Conservation (phyloP, 92 coral and sea anemone species). For the Phenganax marumi region DNA sequence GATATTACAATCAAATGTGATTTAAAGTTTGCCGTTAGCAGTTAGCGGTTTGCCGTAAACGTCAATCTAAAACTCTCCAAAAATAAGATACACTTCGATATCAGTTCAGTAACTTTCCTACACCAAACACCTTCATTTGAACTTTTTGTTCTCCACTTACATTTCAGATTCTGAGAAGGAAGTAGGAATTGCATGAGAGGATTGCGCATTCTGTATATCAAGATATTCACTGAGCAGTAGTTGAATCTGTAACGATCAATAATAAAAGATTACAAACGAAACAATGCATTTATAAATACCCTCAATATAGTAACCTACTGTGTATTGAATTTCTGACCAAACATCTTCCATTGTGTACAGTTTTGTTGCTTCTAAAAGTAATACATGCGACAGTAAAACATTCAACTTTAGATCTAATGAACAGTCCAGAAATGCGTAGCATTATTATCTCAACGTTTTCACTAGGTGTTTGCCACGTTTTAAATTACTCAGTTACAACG, state of each 20-base stretch:
- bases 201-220: constrained; percentile 83
- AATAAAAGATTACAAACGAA: neutral
- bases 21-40: too few species aligned
- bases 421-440: neutral
- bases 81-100: neutral
- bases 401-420: too few species aligned
- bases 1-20: too few species aligned
- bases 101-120: neutral
- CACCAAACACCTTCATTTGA: neutral
- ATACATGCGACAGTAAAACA: neutral
- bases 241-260: constrained; percentile 67
- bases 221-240: constrained; percentile 83
- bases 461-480: neutral
- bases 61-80: too few species aligned
- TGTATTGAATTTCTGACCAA: constrained; percentile 98
- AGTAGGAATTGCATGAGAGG: constrained; percentile 70
- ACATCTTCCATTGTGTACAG: constrained; percentile 89
- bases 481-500: too few species aligned
- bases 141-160: constrained; percentile 36
- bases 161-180: constrained; percentile 87
- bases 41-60: too few species aligned
- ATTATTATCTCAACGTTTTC: neutral
- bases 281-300: too few species aligned
- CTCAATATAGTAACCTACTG: constrained; percentile 61
- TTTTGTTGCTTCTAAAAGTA: constrained; percentile 58